A percentile compares a stretch with the other conserved stretches of the same genome.
phyloP scores from a whole-genome alignment of 2,113 vertebrate species.

The Oncorhynchus mykiss region DNA sequence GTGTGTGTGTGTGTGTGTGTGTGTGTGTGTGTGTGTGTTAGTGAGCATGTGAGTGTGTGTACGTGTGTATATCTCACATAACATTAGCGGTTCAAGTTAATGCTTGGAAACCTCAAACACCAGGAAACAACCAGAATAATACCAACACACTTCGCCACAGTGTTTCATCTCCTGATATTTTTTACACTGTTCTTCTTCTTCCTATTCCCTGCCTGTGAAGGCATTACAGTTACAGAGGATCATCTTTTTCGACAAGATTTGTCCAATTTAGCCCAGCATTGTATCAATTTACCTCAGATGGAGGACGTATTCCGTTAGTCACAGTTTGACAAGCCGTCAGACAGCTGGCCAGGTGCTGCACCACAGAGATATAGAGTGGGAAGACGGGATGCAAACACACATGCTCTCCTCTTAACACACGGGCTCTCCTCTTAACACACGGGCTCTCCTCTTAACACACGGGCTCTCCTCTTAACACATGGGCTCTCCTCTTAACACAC shows the following conservation, averaged over 20 bases:
- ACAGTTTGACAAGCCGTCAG: slow-evolving; percentile 29
- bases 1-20: too few species aligned
- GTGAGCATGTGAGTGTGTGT: too few species aligned
- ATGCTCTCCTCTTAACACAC: neutral
- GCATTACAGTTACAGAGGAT: neutral
- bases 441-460: too few species aligned
- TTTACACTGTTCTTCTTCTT: neutral
- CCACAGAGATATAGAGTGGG: neutral
- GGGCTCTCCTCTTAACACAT: too few species aligned
- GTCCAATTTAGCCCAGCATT: slow-evolving; percentile 35
- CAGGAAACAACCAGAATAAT: too few species aligned
- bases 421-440: too few species aligned
- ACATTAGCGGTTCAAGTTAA: too few species aligned
- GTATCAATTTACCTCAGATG: slow-evolving; percentile 46
- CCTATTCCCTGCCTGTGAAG: neutral
- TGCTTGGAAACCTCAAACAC: too few species aligned
- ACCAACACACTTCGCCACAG: neutral
- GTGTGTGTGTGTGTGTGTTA: too few species aligned
- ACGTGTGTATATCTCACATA: too few species aligned
- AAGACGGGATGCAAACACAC: neutral
- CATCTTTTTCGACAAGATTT: slow-evolving; percentile 37
- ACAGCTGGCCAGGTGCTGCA: slow-evolving; percentile 32
- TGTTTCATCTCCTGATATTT: neutral
- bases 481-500: too few species aligned
- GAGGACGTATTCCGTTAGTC: slow-evolving; percentile 3